These are phyloP conservation scores for Momotus momota DNA, from an alignment of 2,797 vertebrate species.

Conservation along the genomic window DNA sequence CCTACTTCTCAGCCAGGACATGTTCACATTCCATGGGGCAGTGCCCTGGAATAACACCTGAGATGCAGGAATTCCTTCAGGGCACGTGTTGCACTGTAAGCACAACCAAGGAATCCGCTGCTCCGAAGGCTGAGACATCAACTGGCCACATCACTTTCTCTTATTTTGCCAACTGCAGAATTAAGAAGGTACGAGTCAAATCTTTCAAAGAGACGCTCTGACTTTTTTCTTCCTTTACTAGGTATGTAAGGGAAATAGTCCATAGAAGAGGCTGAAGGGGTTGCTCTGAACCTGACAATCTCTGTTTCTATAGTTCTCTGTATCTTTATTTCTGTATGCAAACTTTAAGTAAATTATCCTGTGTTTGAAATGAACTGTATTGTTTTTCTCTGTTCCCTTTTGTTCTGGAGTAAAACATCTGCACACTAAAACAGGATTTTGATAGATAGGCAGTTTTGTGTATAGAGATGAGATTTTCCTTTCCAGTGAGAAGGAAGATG, in stretches of 20 bases:
- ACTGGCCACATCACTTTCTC: not conserved
- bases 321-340: not conserved
- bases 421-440: not conserved
- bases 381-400: not conserved
- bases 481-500: not conserved
- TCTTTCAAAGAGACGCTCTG: not conserved
- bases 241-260: not conserved
- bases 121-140: not conserved
- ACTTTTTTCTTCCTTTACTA: not conserved
- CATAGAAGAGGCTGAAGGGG: not conserved
- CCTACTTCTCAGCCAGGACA: not conserved
- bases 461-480: not conserved
- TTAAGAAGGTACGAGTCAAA: not conserved
- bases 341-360: not conserved
- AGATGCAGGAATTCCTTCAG: not conserved
- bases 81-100: not conserved
- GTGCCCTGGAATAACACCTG: rapidly evolving
- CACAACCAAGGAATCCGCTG: not conserved
- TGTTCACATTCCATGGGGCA: rapidly evolving
- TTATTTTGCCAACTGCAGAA: not conserved
- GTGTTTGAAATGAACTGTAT: not conserved
- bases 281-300: not conserved
- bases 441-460: not conserved
- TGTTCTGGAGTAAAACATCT: not conserved
- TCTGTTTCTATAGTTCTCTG: not conserved